A percentile compares a stretch with the other conserved stretches of the same genome.
These are phyloP conservation scores for Cyanistes caeruleus DNA, from an alignment of 2,113 vertebrate genomes.

Conservation along the genomic window DNA sequence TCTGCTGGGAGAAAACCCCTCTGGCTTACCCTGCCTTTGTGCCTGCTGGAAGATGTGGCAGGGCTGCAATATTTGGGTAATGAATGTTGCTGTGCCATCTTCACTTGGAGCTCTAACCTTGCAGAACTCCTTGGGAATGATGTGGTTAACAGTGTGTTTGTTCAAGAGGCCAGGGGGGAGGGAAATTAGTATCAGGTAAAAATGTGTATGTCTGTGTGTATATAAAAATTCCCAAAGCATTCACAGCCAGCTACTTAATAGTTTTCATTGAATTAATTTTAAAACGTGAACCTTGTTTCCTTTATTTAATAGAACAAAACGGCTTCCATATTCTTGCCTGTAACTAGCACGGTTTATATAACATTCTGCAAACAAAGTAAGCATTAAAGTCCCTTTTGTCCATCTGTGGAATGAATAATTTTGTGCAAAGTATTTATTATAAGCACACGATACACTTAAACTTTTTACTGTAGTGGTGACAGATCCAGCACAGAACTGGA, in stretches of 20 bases:
- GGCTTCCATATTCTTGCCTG: constrained; percentile 74
- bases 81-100: neutral
- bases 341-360: constrained; percentile 66
- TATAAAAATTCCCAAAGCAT: constrained; percentile 69
- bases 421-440: constrained; percentile 79
- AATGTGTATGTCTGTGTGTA: neutral
- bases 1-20: neutral
- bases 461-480: constrained; percentile 79
- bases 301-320: constrained; percentile 78
- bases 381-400: constrained; percentile 72
- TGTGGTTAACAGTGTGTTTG: constrained; percentile 65
- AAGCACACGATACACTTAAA: constrained; percentile 71
- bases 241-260: constrained; percentile 74
- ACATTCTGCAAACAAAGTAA: constrained; percentile 68
- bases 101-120: neutral
- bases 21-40: neutral
- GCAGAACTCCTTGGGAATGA: constrained; percentile 29
- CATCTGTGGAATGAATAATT: constrained; percentile 76
- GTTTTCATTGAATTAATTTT: constrained; percentile 80
- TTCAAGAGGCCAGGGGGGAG: constrained; percentile 36
- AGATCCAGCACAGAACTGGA: constrained; percentile 77
- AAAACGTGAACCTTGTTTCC: constrained; percentile 77
- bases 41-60: neutral
- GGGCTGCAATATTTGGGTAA: neutral
- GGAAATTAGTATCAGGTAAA: constrained; percentile 63